Percentiles rank a stretch among this genome's conserved stretches.
These are phyloP conservation scores for Acromyrmex charruanus DNA, from an alignment of 1,140 invertebrate species.

Conservation along the genomic window DNA sequence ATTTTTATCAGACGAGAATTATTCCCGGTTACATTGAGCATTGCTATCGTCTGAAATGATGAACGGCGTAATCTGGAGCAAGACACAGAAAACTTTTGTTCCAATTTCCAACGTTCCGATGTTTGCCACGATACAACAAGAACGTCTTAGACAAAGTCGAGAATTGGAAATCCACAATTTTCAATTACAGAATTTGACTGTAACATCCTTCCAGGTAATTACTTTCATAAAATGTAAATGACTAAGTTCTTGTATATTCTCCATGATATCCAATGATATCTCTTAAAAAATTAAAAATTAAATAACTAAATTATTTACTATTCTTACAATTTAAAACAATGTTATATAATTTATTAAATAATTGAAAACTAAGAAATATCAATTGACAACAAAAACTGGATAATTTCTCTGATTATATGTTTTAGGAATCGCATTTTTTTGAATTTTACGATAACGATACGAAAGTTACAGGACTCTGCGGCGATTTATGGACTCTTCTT, in stretches of 20 bases:
- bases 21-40: background rate
- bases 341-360: background rate
- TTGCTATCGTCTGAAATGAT: background rate
- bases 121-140: constrained; percentile 42
- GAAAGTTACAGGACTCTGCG: constrained; percentile 39
- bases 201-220: constrained; percentile 62
- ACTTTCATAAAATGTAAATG: background rate
- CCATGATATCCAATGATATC: background rate
- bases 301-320: background rate
- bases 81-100: constrained; percentile 50
- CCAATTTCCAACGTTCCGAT: constrained; percentile 45
- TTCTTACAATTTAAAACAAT: background rate
- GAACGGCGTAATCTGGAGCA: constrained; percentile 71
- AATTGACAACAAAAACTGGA: background rate
- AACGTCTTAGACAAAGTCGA: constrained; percentile 35
- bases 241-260: background rate
- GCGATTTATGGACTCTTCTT: constrained; percentile 66
- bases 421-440: constrained; percentile 32
- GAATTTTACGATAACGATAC: constrained; percentile 47
- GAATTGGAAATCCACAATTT: constrained; percentile 62
- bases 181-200: constrained; percentile 65
- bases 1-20: constrained; percentile 9
- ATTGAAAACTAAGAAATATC: background rate
- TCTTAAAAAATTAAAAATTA: background rate
- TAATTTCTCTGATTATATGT: constrained; percentile 23